phyloP scores from a whole-genome alignment of 1,140 invertebrate species.

The Pissodes strobi region DNA sequence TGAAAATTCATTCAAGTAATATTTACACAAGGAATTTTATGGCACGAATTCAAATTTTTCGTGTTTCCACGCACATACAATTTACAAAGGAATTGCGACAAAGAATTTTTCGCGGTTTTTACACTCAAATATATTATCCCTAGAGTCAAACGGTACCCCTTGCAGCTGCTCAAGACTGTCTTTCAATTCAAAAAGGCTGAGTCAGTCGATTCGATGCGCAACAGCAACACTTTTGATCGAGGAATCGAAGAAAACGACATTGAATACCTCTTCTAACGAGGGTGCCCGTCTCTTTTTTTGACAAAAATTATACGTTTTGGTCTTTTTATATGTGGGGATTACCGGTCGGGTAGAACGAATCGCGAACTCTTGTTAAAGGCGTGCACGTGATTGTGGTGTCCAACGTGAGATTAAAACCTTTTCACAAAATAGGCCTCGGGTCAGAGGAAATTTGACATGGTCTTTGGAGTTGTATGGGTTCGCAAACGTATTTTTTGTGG shows the following conservation, averaged over 20 bases:
- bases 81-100: conserved; percentile 18
- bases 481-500: background rate
- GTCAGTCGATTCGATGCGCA: conserved; percentile 34
- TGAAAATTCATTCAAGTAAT: conserved; percentile 2
- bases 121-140: conserved; percentile 2
- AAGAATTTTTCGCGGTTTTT: conserved; percentile 36
- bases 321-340: conserved; percentile 20
- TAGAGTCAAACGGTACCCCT: conserved; percentile 12
- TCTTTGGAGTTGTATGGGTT: conserved; percentile 5
- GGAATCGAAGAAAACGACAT: conserved; percentile 12
- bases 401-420: conserved; percentile 22
- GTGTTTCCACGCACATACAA: conserved; percentile 19
- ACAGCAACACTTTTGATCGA: conserved; percentile 22
- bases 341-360: conserved; percentile 25
- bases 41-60: conserved; percentile 31
- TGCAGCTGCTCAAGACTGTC: conserved; percentile 6
- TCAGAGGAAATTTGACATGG: conserved; percentile 9
- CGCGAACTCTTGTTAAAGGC: conserved; percentile 3
- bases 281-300: conserved; percentile 2
- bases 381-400: conserved; percentile 13
- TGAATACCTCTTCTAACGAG: conserved; percentile 17
- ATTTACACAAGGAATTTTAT: conserved; percentile 19
- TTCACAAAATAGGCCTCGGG: background rate
- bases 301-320: conserved; percentile 12
- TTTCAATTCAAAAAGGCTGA: background rate